Evolutionary conservation across 23 tunicate species (phyloP).

Genomic region (Styela plicata): DNA sequence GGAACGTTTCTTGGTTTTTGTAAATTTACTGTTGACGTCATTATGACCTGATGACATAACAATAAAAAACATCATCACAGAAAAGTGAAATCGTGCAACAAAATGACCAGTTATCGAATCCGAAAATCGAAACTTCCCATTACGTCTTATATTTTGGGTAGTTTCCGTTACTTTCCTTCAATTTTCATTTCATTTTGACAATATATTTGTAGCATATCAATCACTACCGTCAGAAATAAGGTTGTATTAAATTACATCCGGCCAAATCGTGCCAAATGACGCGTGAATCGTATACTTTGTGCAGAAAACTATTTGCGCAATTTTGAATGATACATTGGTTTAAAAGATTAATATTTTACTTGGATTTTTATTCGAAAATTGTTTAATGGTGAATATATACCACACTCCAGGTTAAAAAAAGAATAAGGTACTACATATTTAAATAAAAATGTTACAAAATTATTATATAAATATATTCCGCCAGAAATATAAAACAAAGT

Average conservation of each 20-base stretch:
- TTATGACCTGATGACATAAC: slow-evolving; percentile 2
- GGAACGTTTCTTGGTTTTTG: slow-evolving; percentile 41
- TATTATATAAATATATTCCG: too few species aligned
- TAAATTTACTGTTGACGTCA: slow-evolving; percentile 15
- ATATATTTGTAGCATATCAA: neutral
- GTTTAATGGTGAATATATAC: too few species aligned
- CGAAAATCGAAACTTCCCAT: neutral
- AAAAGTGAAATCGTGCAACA: too few species aligned
- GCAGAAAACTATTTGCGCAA: neutral
- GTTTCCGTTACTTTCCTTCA: too few species aligned
- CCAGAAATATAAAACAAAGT: too few species aligned
- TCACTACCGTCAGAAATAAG: neutral
- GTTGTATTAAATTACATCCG: neutral
- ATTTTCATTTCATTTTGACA: neutral
- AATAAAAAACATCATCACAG: neutral
- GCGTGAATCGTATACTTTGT: neutral
- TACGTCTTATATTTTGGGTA: too few species aligned
- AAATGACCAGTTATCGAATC: neutral
- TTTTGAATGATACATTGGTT: neutral
- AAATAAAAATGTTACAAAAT: too few species aligned
- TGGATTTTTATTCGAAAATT: too few species aligned
- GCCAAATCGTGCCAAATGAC: neutral
- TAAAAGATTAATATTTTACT: too few species aligned
- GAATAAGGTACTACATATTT: too few species aligned
- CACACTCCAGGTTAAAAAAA: too few species aligned